Evolutionary conservation across 1,140 invertebrate genomes (phyloP), one percentile per base, ranked within the genome.

Genomic region (Pogonognathellus flavescens): DNA sequence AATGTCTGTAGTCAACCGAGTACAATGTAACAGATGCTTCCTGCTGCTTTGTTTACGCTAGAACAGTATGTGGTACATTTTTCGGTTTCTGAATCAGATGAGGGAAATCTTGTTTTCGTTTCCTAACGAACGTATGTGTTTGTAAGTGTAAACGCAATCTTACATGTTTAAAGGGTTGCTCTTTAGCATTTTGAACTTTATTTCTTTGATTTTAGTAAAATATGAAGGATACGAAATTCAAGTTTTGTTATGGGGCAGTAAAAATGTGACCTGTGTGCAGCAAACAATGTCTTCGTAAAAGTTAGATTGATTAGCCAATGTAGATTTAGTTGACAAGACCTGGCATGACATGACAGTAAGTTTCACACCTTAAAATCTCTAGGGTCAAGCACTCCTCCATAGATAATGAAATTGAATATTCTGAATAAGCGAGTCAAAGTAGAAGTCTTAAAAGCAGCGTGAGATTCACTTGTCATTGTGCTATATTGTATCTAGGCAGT

Each of bases 41-140:
- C 70, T 76, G 70, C 70, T 76, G 70, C 70, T 76, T 76, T 76
- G 70, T 76, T 76, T 76, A 76, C 70, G 70, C 70, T 50, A 31
- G 70, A 76, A 76, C 70, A 76, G 70, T 76, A 76, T 76, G 70
- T 76, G 70, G 41, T 49, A 49, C 25, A 49, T 49, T 76, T 76
- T 76, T 76, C 70, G 70, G 70, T 76, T 76, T 76, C 41, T 76
- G 70, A 76, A 50, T 76, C 41, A 76, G 70, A 76, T 76, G 70
- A 49, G 70, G 49, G 70, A 76, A 76, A 76, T 76, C 14, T 76
- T 76, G 70, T 76, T 76, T 76, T 41, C 31, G 70, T 50, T 76
- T 76, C 41, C 62, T 66, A 66, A 66, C 62, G 62, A 66, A 25
- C 20, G 22, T 66, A 25, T 66, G 22, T 66, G 62, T 66, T 10